Percentiles rank a stretch among this genome's conserved stretches.
phyloP scores from a whole-genome alignment of 2,797 vertebrate genomes.

The Acipenser ruthenus region DNA sequence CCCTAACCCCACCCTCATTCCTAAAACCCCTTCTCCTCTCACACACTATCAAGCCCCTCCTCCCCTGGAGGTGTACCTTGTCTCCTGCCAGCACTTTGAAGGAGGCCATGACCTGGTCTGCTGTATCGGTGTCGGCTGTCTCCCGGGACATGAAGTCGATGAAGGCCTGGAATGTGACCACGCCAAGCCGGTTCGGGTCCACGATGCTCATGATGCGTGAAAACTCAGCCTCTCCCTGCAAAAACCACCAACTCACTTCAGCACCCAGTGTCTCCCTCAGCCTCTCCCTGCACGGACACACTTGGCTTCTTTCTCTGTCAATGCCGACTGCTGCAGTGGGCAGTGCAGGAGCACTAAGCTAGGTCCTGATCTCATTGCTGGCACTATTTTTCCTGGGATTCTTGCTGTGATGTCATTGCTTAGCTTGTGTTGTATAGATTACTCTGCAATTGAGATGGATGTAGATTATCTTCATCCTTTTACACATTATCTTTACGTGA shows the following conservation, averaged over 20 bases:
- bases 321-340: too few relatives aligned
- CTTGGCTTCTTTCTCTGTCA: too few relatives aligned
- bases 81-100: slow-evolving; percentile 93
- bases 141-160: slow-evolving; percentile 98
- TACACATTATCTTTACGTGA: too few relatives aligned
- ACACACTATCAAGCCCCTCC: slow-evolving; percentile 2
- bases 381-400: too few relatives aligned
- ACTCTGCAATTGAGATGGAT: too few relatives aligned
- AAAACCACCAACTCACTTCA: slow-evolving; percentile 2
- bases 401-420: too few relatives aligned
- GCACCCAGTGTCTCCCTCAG: slow-evolving; percentile 25
- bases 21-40: not conserved
- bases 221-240: slow-evolving; percentile 94
- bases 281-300: too few relatives aligned
- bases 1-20: too few relatives aligned
- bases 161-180: slow-evolving; percentile 93
- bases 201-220: slow-evolving; percentile 93
- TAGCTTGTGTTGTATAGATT: too few relatives aligned
- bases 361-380: too few relatives aligned
- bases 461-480: too few relatives aligned
- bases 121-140: slow-evolving; percentile 87
- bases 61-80: slow-evolving; percentile 64
- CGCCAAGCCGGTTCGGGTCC: slow-evolving; percentile 79
- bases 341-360: too few relatives aligned
- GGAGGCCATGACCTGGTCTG: slow-evolving; percentile 93